Percentiles rank a stretch among this genome's conserved stretches.
phyloP scores from a whole-genome alignment of 1,140 invertebrate species.

The Pteromalus puparum region DNA sequence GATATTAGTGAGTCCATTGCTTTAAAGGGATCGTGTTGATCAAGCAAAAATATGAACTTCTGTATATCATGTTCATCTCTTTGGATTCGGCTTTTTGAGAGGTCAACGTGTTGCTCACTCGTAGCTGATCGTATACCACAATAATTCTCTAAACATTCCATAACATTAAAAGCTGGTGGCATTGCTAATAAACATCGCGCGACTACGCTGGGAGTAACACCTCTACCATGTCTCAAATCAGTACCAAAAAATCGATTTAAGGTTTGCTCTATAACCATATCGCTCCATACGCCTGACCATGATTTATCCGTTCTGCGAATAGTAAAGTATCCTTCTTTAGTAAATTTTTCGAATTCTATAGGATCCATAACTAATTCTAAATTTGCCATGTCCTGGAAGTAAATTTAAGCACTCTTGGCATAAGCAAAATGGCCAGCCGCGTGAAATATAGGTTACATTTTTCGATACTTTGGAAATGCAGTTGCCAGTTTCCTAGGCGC shows the following conservation, averaged over 20 bases:
- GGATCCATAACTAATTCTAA: constrained; percentile 59
- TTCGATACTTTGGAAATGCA: constrained; percentile 56
- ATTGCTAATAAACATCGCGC: constrained; percentile 49
- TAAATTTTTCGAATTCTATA: constrained; percentile 62
- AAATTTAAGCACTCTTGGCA: constrained; percentile 66
- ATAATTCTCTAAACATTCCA: constrained; percentile 63
- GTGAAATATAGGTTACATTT: constrained; percentile 67
- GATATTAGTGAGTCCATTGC: constrained; percentile 58
- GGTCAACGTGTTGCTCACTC: constrained; percentile 71
- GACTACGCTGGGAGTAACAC: constrained; percentile 51
- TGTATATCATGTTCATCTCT: constrained; percentile 65
- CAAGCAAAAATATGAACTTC: constrained; percentile 66
- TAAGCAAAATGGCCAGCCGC: constrained; percentile 65
- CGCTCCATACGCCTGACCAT: constrained; percentile 69
- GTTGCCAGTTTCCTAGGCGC: constrained; percentile 59
- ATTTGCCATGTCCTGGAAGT: constrained; percentile 65
- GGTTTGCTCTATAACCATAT: constrained; percentile 67
- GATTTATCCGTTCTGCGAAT: constrained; percentile 63
- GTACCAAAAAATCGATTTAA: constrained; percentile 66
- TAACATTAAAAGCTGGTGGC: constrained; percentile 47
- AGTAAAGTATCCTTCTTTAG: constrained; percentile 60
- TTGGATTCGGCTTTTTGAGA: constrained; percentile 64
- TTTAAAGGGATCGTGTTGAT: constrained; percentile 65
- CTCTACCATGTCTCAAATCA: constrained; percentile 52
- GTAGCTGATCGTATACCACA: constrained; percentile 61